A percentile compares a stretch with the other conserved stretches of the same genome.
Conservation (phyloP, 2,113 vertebrate species). For the Chloropsis cyanopogon region DNA sequence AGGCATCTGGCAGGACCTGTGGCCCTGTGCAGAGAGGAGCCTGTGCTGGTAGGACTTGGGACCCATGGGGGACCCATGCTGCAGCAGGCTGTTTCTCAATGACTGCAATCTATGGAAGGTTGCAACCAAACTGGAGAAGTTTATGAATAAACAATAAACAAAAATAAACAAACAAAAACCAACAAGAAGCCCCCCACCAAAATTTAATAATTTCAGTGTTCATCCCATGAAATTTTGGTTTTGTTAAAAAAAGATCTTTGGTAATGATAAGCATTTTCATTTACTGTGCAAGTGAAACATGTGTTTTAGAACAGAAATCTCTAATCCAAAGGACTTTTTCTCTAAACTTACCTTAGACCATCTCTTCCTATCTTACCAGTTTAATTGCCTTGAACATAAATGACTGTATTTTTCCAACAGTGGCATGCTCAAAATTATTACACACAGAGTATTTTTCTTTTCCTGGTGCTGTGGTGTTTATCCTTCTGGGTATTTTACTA, state of each 20-base stretch:
- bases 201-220: neutral
- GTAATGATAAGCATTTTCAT: neutral
- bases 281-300: neutral
- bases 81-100: neutral
- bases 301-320: neutral
- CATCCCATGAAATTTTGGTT: neutral
- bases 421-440: neutral
- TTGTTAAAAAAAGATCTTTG: neutral
- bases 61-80: too few species aligned
- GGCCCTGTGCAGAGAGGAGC: neutral
- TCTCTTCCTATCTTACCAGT: neutral
- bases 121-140: neutral
- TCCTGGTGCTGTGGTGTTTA: neutral
- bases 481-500: neutral
- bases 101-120: too few species aligned
- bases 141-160: neutral
- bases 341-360: neutral
- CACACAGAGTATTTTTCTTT: neutral
- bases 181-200: too few species aligned
- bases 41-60: neutral
- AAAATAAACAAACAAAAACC: rapidly evolving
- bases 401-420: conserved; percentile 3
- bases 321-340: neutral
- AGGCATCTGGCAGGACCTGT: neutral
- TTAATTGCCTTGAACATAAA: neutral